Evolutionary conservation across 2,797 vertebrate species (phyloP).

Genomic region (Gephyroberyx darwinii): DNA sequence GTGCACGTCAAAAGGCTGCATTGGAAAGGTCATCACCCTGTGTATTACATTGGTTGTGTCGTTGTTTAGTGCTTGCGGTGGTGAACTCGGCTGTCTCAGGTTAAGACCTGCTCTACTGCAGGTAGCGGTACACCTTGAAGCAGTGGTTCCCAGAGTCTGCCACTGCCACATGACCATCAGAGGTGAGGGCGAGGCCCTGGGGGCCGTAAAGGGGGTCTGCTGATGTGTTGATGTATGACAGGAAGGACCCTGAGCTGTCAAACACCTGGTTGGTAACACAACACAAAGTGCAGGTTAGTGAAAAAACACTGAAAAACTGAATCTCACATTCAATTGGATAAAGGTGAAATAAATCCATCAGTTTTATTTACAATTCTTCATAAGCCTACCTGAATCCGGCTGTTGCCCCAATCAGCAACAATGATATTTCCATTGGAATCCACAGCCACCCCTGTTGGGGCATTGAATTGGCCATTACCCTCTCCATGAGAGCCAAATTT

Average conservation of each 20-base stretch:
- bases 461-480: conserved; percentile 96
- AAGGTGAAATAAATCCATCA: no score
- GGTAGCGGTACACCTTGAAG: conserved; percentile 98
- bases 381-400: conserved; percentile 90
- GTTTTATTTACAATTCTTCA: background rate
- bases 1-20: conserved; percentile 71
- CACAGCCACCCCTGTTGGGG: conserved; percentile 93
- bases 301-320: background rate
- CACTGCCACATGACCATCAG: conserved; percentile 95
- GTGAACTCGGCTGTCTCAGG: background rate
- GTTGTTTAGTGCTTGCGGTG: conserved; percentile 54
- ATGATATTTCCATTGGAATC: conserved; percentile 97
- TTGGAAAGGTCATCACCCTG: conserved; percentile 68
- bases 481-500: conserved; percentile 97
- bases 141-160: conserved; percentile 98
- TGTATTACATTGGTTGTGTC: conserved; percentile 68
- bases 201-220: conserved; percentile 95
- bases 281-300: conserved; percentile 5
- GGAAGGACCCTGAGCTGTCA: conserved; percentile 94
- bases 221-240: conserved; percentile 97
- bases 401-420: conserved; percentile 98
- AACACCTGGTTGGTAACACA: conserved; percentile 84
- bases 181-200: conserved; percentile 94
- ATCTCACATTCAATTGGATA: background rate
- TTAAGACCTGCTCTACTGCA: conserved; percentile 84